These are phyloP conservation scores for Tinea trinotella DNA, from an alignment of 2,888 invertebrate species.

Conservation along the genomic window DNA sequence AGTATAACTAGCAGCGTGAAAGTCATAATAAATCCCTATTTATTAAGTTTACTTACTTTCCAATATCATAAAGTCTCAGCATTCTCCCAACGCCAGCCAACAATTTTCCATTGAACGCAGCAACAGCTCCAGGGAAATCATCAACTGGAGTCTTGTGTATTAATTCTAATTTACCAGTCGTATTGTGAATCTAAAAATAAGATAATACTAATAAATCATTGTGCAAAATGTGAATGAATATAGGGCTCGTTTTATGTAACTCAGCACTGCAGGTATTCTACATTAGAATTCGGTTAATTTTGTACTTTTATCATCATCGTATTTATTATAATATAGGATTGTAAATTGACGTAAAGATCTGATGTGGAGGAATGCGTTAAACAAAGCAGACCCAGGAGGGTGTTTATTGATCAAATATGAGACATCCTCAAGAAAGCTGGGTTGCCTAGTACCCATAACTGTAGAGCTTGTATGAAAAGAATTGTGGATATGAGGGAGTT, in stretches of 20 bases:
- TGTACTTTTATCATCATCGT: constrained; percentile 27
- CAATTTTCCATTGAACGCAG: constrained; percentile 91
- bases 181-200: constrained; percentile 71
- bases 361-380: no score
- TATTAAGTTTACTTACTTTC: constrained; percentile 79
- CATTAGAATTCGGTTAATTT: constrained; percentile 31
- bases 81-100: constrained; percentile 94
- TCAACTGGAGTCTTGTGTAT: constrained; percentile 95
- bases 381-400: no score
- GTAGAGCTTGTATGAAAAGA: no score
- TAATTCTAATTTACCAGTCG: constrained; percentile 89
- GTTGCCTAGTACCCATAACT: no score
- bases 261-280: constrained; percentile 54
- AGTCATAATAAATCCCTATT: no score
- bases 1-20: no score
- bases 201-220: not conserved
- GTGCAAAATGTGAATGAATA: not conserved
- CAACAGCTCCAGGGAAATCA: constrained; percentile 91
- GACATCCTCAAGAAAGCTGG: no score
- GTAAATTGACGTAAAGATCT: no score
- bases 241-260: not conserved
- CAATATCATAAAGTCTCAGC: constrained; percentile 95
- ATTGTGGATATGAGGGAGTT: no score
- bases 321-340: no score
- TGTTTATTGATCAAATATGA: no score